Evolutionary conservation across 2,113 vertebrate species (phyloP).

Genomic region (Oxygymnocypris stewartii): DNA sequence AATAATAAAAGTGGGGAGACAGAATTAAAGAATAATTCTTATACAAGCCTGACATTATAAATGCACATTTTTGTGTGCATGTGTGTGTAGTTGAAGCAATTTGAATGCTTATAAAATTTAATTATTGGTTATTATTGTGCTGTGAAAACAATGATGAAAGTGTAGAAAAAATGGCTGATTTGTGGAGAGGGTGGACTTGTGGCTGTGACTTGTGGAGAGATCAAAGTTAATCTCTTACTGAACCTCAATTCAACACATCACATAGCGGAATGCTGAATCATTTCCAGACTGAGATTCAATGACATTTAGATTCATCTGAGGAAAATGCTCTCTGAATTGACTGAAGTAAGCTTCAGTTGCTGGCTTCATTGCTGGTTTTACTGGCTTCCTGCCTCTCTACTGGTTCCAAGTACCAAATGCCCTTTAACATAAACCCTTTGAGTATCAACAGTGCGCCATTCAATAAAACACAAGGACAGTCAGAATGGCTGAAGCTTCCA

Average conservation of each 20-base stretch:
- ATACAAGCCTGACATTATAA: no score
- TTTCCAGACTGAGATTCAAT: background rate
- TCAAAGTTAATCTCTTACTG: background rate
- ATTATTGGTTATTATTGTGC: background rate
- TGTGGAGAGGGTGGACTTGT: no score
- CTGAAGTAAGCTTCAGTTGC: background rate
- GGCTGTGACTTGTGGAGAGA: background rate
- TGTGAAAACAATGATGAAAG: slow-evolving; percentile 6
- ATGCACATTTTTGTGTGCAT: no score
- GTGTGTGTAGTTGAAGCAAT: no score
- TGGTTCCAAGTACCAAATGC: background rate
- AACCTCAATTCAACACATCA: background rate
- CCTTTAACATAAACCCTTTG: slow-evolving; percentile 24
- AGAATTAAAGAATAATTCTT: background rate
- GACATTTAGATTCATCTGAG: slow-evolving; percentile 33
- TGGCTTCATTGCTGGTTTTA: no score
- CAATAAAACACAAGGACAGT: background rate
- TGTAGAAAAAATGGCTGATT: background rate
- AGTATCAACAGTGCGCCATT: slow-evolving; percentile 17
- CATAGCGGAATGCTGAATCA: background rate
- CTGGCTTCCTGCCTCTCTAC: slow-evolving; percentile 20
- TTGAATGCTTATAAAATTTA: no score
- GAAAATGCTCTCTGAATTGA: slow-evolving; percentile 22
- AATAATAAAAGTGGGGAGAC: background rate
- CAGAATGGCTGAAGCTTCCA: background rate